Base-by-base conservation (phyloP, 2,797 vertebrate species). In the Chiroxiphia lanceolata region DNA sequence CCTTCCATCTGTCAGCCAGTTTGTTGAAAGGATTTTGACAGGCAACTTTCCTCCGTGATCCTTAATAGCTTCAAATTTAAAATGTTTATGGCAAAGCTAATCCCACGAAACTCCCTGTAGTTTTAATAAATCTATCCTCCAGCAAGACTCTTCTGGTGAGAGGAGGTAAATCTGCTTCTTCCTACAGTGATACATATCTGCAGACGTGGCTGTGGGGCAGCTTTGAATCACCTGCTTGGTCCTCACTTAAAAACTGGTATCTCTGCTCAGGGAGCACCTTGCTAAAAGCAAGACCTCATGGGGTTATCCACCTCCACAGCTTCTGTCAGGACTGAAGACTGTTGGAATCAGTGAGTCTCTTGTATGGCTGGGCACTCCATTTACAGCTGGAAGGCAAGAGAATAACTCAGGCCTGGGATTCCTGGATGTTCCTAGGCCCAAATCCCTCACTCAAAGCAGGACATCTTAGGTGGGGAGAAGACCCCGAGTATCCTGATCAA, bases 41-140 rank as follows among this genome's bases (percentile, higher is more conserved):
- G 60, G 64, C 92, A 77, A 53, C 90, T 95, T 95, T 87, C 83
- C 82, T 87, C 75, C 0, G 0, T 95, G 91, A 94, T 96, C 92
- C 89, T 87, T 87, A 84, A 93, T 89, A 93, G 90, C 86, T 89
- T 95, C 0, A 1, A 89, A 87, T 93, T 90, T 80, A 50, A 85
- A 87, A 80, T 95, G 90, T 95, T 96, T 89, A 83, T 77, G 83
- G 90, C 67, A 94, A 92, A 92, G 81, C 44, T 96, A 92, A 97
- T 94, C 90, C 80, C 60, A 44, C 5, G 2, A 64, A 95, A 85
- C 81, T 96, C 92, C 93, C 68, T 68, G 87, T 89, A 89, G 94
- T 79, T 93, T 89, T 89, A 84, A 79, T 89, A 93, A 89, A 82
- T 77, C 87, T 88, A 63, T 93, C 67, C 47, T 79, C 63, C 51